These are phyloP conservation scores for Penaeus monodon DNA, from an alignment of 2,888 invertebrate species.

Conservation along the genomic window DNA sequence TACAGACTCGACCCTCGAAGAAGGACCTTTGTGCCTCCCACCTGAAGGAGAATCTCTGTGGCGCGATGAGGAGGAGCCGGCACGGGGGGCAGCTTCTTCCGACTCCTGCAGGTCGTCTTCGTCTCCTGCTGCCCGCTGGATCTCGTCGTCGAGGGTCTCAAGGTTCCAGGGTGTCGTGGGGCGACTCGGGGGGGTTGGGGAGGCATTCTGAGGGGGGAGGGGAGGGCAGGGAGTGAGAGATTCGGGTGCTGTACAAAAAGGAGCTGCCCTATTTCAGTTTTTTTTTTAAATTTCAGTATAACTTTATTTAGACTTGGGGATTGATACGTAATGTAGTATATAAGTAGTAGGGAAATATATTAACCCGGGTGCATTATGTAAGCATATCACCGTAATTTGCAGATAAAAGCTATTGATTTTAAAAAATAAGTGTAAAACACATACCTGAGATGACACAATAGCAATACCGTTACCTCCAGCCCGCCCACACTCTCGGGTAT, in stretches of 20 bases:
- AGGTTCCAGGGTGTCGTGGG: constrained; percentile 57
- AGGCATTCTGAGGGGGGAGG: constrained; percentile 23
- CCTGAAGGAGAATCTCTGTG: no score
- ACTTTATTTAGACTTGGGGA: no score
- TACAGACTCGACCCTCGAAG: no score
- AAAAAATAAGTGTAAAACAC: background rate
- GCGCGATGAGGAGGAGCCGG: no score
- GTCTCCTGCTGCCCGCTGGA: constrained; percentile 2
- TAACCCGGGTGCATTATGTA: no score
- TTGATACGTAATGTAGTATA: no score
- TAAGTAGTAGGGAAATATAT: no score
- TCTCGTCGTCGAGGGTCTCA: constrained; percentile 57
- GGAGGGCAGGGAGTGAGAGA: background rate
- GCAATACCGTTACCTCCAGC: constrained; percentile 43
- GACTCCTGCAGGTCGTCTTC: background rate
- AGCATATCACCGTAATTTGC: background rate
- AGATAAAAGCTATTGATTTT: background rate
- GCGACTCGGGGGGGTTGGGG: constrained; percentile 24
- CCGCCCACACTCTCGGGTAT: constrained; percentile 20
- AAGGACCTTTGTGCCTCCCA: no score
- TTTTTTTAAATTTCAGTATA: no score
- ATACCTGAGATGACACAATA: constrained; percentile 36
- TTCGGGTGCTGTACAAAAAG: no score
- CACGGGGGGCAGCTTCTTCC: background rate
- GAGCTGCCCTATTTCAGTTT: no score